Base-by-base conservation (phyloP, 2,113 vertebrate species). In the Verasper variegatus region DNA sequence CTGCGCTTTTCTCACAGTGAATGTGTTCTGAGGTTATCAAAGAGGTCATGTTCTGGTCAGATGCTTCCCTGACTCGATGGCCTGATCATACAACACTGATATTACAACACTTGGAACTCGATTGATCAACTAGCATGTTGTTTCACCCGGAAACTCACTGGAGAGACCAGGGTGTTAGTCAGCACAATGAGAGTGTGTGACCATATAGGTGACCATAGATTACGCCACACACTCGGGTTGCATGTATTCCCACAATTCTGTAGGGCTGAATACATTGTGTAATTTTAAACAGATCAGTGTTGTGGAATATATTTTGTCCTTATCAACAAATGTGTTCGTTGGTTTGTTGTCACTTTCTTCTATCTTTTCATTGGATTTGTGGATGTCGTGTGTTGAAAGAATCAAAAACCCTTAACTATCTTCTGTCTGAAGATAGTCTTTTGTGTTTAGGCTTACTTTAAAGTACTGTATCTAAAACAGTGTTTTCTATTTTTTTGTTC, bases 71-170 rank as follows among this genome's bases (percentile, higher is more conserved):
- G 12, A 58, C 49, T 35, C 0, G 1, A 11, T 40, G 11, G 2
- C n/a, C 26, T 49, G 7, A 62, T 66, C 1, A 10, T 3, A n/a
- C 58, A 74, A 78, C 65, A 79, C 58, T 27, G 37, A 18, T 2
- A 8, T 78, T 85, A 24, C 87, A 81, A 81, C 47, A 82, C 35
- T 4, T 62, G 23, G 66, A 78, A 42, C 55, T 77, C 0, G 9
- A 65, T 72, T 76, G 69, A 67, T 65, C 26, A 80, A 87, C 60
- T 40, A 26, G 23, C 17, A 11, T 20, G 62, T 23, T 57, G 54
- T 72, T 71, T 71, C 2, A 20, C 27, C 58, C 57, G 76, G 35
- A 64, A 45, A 57, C 47, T 54, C 20, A 31, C 17, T 2, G 3
- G 5, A 17, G 8, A n/a, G 20, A 20, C 8, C 20, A 1, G 27